Evolutionary conservation across 2,888 invertebrate species (phyloP), one percentile per base, ranked within the genome.

Genomic region (Nemurella pictetii): DNA sequence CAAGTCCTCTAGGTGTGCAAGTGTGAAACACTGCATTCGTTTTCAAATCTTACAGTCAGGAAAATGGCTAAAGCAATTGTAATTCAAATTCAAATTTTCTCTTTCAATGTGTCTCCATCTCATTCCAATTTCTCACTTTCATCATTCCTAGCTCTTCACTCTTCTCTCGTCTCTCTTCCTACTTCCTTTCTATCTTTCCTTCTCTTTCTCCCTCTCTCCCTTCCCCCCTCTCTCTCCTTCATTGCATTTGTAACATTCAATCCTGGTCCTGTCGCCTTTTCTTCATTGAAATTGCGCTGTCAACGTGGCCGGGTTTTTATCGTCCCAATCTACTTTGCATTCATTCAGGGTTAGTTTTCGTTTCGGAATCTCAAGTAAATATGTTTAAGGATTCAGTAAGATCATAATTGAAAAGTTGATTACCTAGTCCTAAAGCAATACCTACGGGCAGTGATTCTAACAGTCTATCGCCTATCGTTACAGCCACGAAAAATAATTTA

Each of bases 261-360:
- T 82, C 82, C 28, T 26, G 4, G 12, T 82, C 27, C 29, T 55
- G 15, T 0, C 36, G 26, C 35, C 81, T 35, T 36, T 35, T 82
- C 82, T 82, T 72, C 82, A 82, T 82, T 55, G 55, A 82, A 82
- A 82, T 82, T 82, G 55, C 82, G 72, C 55, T 82, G 82, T 82
- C 82, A 82, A 29, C 82, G 73, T 20, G 12, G 55, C 26, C 28
- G 55, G 55, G 82, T 82, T 72, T 78, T 25, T n/a, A 28, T 78
- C 29, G 82, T 20, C 55, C 27, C 55, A 72, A 80, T 55, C 82
- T 72, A 80, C 72, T 82, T 82, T 36, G 55, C 27, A 82, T 82
- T 72, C 82, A 27, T 82, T 82, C 29, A 25, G 5, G 3, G 55
- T 55, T 55, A 55, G 9, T 55, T 55, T 55, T 7, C 55, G 55